Conservation (phyloP, 2,888 invertebrate genomes). For the Drosophila koepferae region DNA sequence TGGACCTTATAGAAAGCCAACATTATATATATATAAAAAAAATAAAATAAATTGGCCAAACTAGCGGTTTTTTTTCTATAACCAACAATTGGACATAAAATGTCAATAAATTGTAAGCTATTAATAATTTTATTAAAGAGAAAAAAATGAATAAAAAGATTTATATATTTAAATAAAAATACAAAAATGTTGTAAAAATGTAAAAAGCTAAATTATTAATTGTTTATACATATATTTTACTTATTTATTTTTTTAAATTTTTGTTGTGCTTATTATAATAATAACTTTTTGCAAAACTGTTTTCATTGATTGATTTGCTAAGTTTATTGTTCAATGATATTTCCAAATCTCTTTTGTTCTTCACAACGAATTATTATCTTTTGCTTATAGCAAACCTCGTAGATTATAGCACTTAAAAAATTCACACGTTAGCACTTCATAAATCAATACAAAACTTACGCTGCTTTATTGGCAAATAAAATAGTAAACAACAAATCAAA, state of each 20-base stretch:
- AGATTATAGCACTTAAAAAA: background rate
- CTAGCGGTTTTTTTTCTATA: background rate
- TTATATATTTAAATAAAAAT: background rate
- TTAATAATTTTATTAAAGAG: background rate
- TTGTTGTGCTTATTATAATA: too few relatives aligned
- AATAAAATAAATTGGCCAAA: background rate
- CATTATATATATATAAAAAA: too few relatives aligned
- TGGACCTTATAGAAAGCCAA: background rate
- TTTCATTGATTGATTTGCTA: background rate
- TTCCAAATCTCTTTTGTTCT: background rate
- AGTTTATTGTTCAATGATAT: background rate
- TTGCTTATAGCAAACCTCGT: background rate
- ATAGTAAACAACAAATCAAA: slow-evolving; percentile 10
- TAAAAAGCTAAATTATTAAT: too few relatives aligned
- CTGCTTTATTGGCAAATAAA: slow-evolving; percentile 8
- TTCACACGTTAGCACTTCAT: slow-evolving; percentile 9
- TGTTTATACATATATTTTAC: background rate
- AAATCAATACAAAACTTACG: slow-evolving; percentile 5
- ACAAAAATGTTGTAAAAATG: too few relatives aligned
- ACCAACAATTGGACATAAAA: background rate
- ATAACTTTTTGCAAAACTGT: too few relatives aligned
- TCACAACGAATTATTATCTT: background rate
- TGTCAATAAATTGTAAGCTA: background rate
- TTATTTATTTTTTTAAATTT: too few relatives aligned
- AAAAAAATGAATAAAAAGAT: too few relatives aligned